Evolutionary conservation across 2,797 vertebrate genomes (phyloP).

Genomic region (Emys orbicularis): DNA sequence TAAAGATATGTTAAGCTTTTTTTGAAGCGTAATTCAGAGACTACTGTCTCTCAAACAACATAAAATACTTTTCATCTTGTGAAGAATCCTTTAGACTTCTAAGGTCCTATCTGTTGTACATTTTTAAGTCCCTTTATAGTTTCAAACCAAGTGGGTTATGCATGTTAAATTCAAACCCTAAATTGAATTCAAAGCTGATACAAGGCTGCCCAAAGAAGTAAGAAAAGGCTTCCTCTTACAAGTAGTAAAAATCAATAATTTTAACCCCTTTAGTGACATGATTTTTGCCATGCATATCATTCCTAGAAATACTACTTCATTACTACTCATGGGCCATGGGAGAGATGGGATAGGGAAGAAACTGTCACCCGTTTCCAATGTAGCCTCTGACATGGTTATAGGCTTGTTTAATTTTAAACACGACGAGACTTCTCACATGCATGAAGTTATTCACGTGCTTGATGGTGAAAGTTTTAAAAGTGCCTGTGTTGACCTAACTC

Average conservation of each 20-base stretch:
- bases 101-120: conserved; percentile 74
- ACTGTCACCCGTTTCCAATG: neutral
- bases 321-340: neutral
- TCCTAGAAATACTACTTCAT: neutral
- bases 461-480: neutral
- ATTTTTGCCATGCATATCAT: neutral
- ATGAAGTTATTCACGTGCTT: neutral
- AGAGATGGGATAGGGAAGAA: neutral
- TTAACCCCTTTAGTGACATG: conserved; percentile 50
- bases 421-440: neutral
- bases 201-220: conserved; percentile 53
- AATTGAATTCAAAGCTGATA: conserved; percentile 75
- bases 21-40: conserved; percentile 73
- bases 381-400: neutral
- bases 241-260: conserved; percentile 61
- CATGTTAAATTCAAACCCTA: conserved; percentile 72
- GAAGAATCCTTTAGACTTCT: conserved; percentile 74
- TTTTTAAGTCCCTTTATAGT: conserved; percentile 77
- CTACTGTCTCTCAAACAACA: conserved; percentile 73
- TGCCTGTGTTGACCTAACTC: neutral
- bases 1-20: conserved; percentile 64
- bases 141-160: conserved; percentile 68
- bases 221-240: conserved; percentile 52
- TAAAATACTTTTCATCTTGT: conserved; percentile 75
- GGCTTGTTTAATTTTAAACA: neutral